These are phyloP conservation scores for Caenorhabditis brenneri DNA, from an alignment of 1,140 invertebrate genomes.

Conservation along the genomic window DNA sequence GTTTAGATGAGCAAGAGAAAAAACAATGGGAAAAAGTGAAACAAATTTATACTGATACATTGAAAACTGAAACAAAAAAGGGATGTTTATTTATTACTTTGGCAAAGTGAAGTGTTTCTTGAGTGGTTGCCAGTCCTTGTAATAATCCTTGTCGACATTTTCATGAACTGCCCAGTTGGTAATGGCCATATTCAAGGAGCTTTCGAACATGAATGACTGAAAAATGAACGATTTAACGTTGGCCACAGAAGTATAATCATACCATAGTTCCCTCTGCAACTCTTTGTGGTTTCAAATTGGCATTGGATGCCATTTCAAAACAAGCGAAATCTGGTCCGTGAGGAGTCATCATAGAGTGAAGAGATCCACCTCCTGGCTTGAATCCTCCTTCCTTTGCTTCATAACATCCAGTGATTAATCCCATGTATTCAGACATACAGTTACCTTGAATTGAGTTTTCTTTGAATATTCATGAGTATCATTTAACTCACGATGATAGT, in stretches of 20 bases:
- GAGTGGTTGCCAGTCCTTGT: slow-evolving; percentile 87
- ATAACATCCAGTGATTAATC: slow-evolving; percentile 88
- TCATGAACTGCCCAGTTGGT: slow-evolving; percentile 86
- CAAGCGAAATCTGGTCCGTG: slow-evolving; percentile 91
- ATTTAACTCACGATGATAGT: slow-evolving; percentile 70
- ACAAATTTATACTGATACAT: too few species aligned
- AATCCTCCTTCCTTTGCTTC: slow-evolving; percentile 93
- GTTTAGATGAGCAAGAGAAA: not conserved
- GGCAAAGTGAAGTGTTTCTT: slow-evolving; percentile 64
- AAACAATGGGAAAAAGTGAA: not conserved
- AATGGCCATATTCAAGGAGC: slow-evolving; percentile 84
- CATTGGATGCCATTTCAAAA: slow-evolving; percentile 83
- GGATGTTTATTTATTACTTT: too few species aligned
- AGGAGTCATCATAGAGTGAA: slow-evolving; percentile 95
- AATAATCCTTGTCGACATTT: slow-evolving; percentile 85
- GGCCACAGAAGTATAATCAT: slow-evolving; percentile 41
- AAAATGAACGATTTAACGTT: slow-evolving; percentile 63
- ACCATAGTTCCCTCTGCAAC: slow-evolving; percentile 92
- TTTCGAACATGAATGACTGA: slow-evolving; percentile 98
- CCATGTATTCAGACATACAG: slow-evolving; percentile 99
- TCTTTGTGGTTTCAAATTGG: slow-evolving; percentile 78
- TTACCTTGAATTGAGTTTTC: too few species aligned
- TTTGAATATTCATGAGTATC: too few species aligned
- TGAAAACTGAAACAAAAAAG: not conserved
- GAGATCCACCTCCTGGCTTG: slow-evolving; percentile 78